These are phyloP conservation scores for Schizaphis graminum DNA, from an alignment of 2,888 invertebrate species.

Conservation along the genomic window DNA sequence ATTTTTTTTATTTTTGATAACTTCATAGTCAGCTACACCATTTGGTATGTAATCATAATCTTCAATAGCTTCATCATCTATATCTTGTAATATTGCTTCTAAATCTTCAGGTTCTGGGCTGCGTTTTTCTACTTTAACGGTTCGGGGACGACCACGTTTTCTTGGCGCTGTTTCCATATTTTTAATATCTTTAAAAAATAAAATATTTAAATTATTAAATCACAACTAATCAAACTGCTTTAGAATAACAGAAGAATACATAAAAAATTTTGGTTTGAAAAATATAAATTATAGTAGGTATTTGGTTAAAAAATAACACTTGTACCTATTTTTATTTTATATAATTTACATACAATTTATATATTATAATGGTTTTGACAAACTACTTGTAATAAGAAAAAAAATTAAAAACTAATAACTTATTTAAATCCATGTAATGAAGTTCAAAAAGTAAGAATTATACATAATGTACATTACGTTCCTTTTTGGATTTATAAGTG, in stretches of 20 bases:
- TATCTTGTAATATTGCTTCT: conserved; percentile 55
- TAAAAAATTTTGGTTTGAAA: too few relatives aligned
- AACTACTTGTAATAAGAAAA: not conserved
- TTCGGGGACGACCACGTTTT: conserved; percentile 55
- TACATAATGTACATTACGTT: not conserved
- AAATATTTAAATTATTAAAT: not conserved
- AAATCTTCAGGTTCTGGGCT: conserved; percentile 61
- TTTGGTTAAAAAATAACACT: not conserved
- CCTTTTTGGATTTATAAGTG: too few relatives aligned
- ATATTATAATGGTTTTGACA: not conserved
- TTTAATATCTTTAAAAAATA: not conserved
- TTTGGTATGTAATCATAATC: conserved; percentile 57
- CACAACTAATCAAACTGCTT: not conserved
- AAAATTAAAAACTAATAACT: not conserved
- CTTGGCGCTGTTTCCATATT: conserved; percentile 39
- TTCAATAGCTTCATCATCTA: conserved; percentile 33
- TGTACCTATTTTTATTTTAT: not conserved
- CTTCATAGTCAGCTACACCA: conserved; percentile 47
- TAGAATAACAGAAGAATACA: not conserved
- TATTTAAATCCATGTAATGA: not conserved
- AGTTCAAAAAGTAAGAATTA: not conserved
- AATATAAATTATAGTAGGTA: not conserved
- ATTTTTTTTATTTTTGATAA: conserved; percentile 61
- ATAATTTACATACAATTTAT: too few relatives aligned
- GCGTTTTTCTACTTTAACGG: conserved; percentile 41